Base-by-base conservation (phyloP, 2,888 invertebrate genomes). In the Mythimna pallens region DNA sequence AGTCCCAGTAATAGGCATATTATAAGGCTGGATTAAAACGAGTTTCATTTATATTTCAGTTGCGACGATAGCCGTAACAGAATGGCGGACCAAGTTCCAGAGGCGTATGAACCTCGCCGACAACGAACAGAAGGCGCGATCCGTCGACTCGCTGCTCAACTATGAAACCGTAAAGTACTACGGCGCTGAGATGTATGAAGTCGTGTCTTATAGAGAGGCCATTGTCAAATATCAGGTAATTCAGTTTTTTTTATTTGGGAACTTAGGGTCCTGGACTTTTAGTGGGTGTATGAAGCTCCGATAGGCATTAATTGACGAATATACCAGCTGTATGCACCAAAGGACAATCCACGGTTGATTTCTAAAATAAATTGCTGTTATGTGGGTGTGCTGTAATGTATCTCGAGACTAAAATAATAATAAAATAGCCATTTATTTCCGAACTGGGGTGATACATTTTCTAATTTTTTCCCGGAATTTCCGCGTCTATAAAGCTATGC, bases 141-240 rank as follows among this genome's bases (percentile, higher is more conserved):
- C 99, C 70, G 99, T 99, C 0, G 99, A 99, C 94, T 99, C 99
- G 0, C 95, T 99, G 69, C 97, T 99, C 20, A 99, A 99, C 96
- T 99, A 99, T 94, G 99, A 99, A 96, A 99, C 99, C 0, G 99
- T 99, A 0, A 99, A 99, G 92, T 99, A 99, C 94, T 99, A 99
- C 91, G 98, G 98, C 8, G 99, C 99, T 1, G 99, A 99, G 92
- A 91, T 97, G 2, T 99, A 99, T 93, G 99, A 99, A 96, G 98
- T 99, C 0, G 94, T 98, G 20, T 97, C 98, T 17, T 99, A 99
- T 91, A 97, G 97, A 80, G 97, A 98, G 25, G 98, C 99, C n/a
- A 98, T 99, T 85, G 90, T 98, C 5, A 97, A 97, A 78, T 99
- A 97, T 92, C 99, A 99, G 97, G 98, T 98, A 89, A 89, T 22